Base-by-base conservation (phyloP, 1,140 invertebrate genomes). In the Odontomachus brunneus region DNA sequence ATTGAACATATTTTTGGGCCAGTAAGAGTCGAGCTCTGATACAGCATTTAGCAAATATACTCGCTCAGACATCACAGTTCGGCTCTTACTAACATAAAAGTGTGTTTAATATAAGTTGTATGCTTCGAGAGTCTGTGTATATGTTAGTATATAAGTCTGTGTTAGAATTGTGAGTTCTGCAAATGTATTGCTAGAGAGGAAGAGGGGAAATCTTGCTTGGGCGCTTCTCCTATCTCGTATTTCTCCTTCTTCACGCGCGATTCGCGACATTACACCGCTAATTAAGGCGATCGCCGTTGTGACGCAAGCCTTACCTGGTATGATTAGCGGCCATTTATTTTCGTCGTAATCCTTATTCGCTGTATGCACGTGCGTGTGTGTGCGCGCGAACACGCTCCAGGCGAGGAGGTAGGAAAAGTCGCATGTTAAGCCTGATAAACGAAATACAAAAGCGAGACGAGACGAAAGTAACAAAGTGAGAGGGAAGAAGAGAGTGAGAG, bases 401-500 rank as follows among this genome's bases (percentile, higher is more conserved):
- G 82, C 84, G 76, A 78, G 80, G 76, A 76, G 86, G 53, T 84
- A 78, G 87, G 86, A 85, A 83, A 91, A 91, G 90, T 92, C 90
- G 91, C 91, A 92, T 91, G 91, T 91, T 92, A 85, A 89, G 89
- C 82, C 90, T 88, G 91, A 92, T 92, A 92, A 91, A 92, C 89
- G 90, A 91, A 92, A 92, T 90, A 89, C 85, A 92, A 92, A 90
- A 90, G 90, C 89, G 71, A 57, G 66, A 73, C 66, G 75, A 66
- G 65, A 65, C 33, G 67, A 59, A 80, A 65, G 75, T 29, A 38
- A 48, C 66, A 53, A 51, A 19, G 66, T 15, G 11, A 67, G 48
- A 69, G 72, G 55, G 48, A 66, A 55, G 65, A 33, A 62, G 26
- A 59, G 22, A 55, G 59, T 48, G 19, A 67, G 53, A 22, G 57